Percentiles rank a stretch among this genome's conserved stretches.
phyloP scores from a whole-genome alignment of 2,113 vertebrate species.

The Astatotilapia flaviijosephi region DNA sequence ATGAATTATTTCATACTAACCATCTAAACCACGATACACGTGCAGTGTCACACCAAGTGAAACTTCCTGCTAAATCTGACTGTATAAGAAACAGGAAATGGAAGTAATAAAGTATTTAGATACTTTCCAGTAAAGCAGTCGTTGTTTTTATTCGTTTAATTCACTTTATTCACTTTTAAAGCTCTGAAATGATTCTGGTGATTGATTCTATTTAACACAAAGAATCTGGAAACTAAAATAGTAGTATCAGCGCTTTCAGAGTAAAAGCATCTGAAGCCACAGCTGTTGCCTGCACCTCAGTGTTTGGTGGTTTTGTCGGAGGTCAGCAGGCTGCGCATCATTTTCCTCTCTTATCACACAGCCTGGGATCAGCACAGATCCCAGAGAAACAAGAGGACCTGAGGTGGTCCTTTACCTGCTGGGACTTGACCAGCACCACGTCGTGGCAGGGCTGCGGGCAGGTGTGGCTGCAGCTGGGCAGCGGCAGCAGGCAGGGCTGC shows the following conservation, averaged over 20 bases:
- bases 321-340: background rate
- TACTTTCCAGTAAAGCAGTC: background rate
- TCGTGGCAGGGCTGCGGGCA: constrained; percentile 57
- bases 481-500: constrained; percentile 34
- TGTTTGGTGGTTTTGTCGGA: fast-evolving
- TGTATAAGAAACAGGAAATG: background rate
- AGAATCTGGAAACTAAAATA: fast-evolving
- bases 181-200: background rate
- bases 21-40: fast-evolving
- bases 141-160: fast-evolving
- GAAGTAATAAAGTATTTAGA: background rate
- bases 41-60: background rate
- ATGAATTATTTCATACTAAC: background rate
- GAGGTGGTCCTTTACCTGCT: background rate
- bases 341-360: background rate
- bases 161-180: background rate
- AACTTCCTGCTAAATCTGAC: background rate
- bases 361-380: background rate
- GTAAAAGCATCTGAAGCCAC: background rate
- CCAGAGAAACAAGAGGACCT: background rate
- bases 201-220: background rate
- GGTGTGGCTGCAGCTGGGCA: constrained; percentile 40
- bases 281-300: background rate
- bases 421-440: constrained; percentile 48
- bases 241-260: fast-evolving